Evolutionary conservation across 2,888 invertebrate genomes (phyloP).

Genomic region (Azorinus chamasolen): DNA sequence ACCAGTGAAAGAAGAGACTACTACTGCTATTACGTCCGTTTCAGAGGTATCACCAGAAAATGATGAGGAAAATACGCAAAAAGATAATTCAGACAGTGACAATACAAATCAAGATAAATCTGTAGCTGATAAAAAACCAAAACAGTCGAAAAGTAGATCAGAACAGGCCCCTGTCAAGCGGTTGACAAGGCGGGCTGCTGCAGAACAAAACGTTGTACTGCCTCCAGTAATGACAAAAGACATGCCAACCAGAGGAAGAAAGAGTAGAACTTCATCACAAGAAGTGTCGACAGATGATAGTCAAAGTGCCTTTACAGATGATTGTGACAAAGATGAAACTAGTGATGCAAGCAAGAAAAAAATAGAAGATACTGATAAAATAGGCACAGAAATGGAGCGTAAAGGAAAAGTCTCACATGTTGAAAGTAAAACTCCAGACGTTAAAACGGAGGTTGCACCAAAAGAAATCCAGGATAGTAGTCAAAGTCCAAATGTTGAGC

Average conservation of each 20-base stretch:
- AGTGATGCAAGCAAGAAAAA: no score
- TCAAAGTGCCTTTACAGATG: no score
- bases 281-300: neutral
- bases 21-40: neutral
- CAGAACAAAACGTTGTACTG: constrained; percentile 50
- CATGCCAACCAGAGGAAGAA: constrained; percentile 47
- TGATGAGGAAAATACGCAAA: constrained; percentile 16
- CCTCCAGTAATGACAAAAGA: constrained; percentile 62
- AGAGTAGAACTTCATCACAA: constrained; percentile 17
- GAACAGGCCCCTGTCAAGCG: constrained; percentile 12
- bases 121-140: constrained; percentile 6
- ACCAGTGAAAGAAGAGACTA: neutral
- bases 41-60: neutral
- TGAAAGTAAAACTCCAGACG: no score
- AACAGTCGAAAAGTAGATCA: constrained; percentile 2
- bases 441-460: no score
- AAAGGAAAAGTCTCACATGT: no score
- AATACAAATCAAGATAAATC: constrained; percentile 1
- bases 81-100: no score
- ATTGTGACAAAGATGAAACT: no score
- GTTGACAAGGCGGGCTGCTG: constrained; percentile 53
- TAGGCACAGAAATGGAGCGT: no score
- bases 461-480: no score
- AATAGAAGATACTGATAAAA: no score
- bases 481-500: no score